Base-by-base conservation (phyloP, 2,888 invertebrate species). In the Tiliacea citrago region DNA sequence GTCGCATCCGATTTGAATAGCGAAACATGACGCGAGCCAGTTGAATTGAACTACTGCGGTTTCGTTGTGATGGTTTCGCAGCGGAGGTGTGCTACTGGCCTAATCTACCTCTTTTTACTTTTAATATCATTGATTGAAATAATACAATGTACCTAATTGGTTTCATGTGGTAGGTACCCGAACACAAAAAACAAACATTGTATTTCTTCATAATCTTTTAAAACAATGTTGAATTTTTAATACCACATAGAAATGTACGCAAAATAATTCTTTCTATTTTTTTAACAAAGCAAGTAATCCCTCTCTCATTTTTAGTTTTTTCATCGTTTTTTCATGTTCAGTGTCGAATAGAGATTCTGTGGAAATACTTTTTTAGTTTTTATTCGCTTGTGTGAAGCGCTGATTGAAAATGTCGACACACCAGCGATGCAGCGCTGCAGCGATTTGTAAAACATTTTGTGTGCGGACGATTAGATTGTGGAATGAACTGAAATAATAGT, bases 331-430 rank as follows among this genome's bases (percentile, higher is more conserved):
- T 65, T 35, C 29, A 57, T 69, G 47, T 67, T 53, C 57, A n/a
- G 49, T 61, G 29, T 68, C 13, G 72, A 65, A 72, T 61, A 65
- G 65, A 47, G 51, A 62, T 70, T 57, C 62, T 53, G 73, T 73
- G 47, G 0, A 68, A 67, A 72, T 18, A 24, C 61, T 39, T 58
- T 82, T 82, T 72, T 70, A 49, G 39, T 12, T 82, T 82, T 82
- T 82, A 68, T 82, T 61, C 65, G 57, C 55, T 55, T 0, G 53
- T 29, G 77, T 77, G 51, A 72, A 77, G 39, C 60, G 71, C 83
- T 82, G 78, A 80, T 79, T 80, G 80, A 81, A 81, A 81, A 82
- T 82, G 83, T 81, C 55, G 68, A 66, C 78, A 60, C 42, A 58
- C 18, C 35, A 49, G 51, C 42, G 45, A 45, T 55, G 53, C 35